Evolutionary conservation across 2,113 vertebrate genomes (phyloP).

Genomic region (Noctilio leporinus): DNA sequence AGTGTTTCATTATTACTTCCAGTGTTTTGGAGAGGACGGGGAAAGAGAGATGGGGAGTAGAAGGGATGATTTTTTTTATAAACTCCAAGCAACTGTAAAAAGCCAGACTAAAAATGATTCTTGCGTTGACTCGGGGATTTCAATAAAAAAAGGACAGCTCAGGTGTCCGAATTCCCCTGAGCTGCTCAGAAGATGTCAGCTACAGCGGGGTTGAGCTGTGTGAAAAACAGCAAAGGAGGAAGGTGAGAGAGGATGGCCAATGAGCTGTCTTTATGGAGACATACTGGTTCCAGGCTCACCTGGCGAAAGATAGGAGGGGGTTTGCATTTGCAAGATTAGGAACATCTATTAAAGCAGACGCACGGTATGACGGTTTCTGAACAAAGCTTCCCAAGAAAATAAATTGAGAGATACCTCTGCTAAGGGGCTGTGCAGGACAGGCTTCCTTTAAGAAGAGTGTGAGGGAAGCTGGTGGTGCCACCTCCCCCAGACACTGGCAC

Average conservation of each 20-base stretch:
- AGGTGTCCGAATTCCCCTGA: background rate
- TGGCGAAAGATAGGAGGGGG: background rate
- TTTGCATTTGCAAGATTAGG: background rate
- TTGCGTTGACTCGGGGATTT: background rate
- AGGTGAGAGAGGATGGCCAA: background rate
- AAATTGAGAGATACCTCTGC: background rate
- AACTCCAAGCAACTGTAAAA: background rate
- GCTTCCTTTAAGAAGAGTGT: background rate
- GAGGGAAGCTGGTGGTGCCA: background rate
- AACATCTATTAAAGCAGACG: background rate
- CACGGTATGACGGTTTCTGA: background rate
- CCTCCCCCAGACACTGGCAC: no score
- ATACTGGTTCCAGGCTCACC: accelerated
- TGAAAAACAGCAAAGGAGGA: background rate
- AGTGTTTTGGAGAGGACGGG: background rate
- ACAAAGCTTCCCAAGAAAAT: background rate
- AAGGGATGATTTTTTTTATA: background rate
- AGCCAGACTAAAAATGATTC: background rate
- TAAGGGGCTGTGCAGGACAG: background rate
- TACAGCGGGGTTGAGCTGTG: background rate
- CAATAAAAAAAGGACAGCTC: background rate
- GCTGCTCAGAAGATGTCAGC: background rate
- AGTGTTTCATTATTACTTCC: background rate
- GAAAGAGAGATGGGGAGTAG: background rate
- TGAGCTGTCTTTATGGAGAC: background rate